These are phyloP conservation scores for Salvator merianae DNA, from an alignment of 2,113 vertebrate genomes.

Conservation along the genomic window DNA sequence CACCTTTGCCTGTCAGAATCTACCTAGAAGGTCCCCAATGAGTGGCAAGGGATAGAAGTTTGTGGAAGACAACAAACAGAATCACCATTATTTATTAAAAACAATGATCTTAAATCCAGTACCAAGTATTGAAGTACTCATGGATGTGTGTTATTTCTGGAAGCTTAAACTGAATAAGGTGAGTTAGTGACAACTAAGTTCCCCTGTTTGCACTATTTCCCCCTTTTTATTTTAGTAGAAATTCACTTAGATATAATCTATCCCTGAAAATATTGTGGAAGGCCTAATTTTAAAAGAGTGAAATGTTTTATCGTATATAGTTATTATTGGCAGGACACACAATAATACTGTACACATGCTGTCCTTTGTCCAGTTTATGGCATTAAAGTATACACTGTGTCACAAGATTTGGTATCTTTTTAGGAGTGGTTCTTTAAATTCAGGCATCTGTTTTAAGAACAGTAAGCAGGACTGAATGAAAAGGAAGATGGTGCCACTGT, in stretches of 20 bases:
- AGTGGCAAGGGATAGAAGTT: no score
- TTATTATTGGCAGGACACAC: no score
- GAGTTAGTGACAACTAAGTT: no score
- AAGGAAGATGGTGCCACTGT: slow-evolving; percentile 5
- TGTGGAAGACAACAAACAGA: no score
- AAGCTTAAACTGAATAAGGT: no score
- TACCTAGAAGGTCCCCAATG: no score
- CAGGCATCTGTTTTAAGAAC: not conserved
- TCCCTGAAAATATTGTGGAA: not conserved
- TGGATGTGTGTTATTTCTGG: no score
- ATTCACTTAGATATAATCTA: not conserved
- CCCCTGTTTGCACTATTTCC: no score
- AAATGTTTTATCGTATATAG: not conserved
- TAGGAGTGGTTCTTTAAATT: not conserved
- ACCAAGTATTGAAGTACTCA: no score
- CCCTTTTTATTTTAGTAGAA: not conserved
- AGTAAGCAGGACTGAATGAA: not conserved
- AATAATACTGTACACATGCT: not conserved
- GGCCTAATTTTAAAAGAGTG: not conserved
- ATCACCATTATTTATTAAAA: no score
- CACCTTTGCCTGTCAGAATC: no score
- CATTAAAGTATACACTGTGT: not conserved
- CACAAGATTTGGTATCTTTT: not conserved
- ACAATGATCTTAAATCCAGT: no score
- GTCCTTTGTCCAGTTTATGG: not conserved